phyloP scores from a whole-genome alignment of 1,140 invertebrate species.

The Phenacoccus solenopsis region DNA sequence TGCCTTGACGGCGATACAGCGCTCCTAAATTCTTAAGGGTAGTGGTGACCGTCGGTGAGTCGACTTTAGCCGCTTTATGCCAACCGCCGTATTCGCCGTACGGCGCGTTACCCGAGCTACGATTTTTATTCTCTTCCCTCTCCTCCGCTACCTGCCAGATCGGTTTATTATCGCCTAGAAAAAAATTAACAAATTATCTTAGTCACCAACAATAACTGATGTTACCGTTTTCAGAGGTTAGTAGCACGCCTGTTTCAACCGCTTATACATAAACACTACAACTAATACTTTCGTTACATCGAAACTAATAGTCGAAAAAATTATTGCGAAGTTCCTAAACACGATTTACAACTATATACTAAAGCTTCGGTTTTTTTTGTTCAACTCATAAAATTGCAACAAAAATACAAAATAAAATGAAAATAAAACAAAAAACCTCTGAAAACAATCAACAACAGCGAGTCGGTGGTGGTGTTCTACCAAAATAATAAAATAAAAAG shows the following conservation, averaged over 20 bases:
- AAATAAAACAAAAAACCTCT: neutral
- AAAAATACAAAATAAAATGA: neutral
- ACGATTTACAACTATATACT: no score
- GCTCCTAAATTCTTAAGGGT: constrained; percentile 95
- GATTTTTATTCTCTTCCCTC: constrained; percentile 84
- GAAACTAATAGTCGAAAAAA: no score
- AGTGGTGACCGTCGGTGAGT: constrained; percentile 93
- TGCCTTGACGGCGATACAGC: constrained; percentile 87
- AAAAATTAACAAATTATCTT: neutral
- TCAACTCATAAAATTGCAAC: no score
- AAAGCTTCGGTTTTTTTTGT: no score
- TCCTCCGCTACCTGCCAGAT: constrained; percentile 99
- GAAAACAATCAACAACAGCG: neutral
- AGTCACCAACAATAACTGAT: neutral
- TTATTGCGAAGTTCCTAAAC: no score
- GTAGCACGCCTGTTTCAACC: no score
- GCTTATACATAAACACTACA: no score
- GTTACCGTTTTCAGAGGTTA: constrained; percentile 8
- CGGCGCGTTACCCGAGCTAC: constrained; percentile 78
- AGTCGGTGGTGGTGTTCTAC: neutral
- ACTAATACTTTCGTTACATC: no score
- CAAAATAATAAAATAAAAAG: neutral
- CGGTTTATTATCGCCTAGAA: constrained; percentile 86
- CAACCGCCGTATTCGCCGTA: constrained; percentile 93
- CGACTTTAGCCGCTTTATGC: constrained; percentile 98